Conservation (phyloP, 2,888 invertebrate species). For the Torymus aiolomorphi region DNA sequence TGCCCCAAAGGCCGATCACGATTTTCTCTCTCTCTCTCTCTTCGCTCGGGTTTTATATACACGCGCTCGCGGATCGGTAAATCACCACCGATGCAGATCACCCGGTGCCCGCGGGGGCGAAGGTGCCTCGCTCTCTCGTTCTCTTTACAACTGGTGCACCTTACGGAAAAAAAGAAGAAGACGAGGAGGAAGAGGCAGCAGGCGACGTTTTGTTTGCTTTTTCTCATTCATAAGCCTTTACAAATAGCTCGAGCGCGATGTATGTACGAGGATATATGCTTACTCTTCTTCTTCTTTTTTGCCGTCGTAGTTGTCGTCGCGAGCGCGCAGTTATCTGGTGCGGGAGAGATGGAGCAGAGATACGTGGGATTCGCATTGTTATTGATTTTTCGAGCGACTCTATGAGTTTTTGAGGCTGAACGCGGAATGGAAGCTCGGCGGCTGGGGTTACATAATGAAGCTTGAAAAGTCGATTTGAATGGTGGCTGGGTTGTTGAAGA, state of each 20-base stretch:
- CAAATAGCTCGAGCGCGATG: slow-evolving; percentile 36
- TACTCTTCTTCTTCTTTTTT: slow-evolving; percentile 16
- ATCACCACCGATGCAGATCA: slow-evolving; percentile 68
- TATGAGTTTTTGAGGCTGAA: no score
- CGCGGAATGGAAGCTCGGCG: no score
- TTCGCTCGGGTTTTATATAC: slow-evolving; percentile 62
- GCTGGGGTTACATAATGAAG: no score
- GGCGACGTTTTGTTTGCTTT: slow-evolving; percentile 45
- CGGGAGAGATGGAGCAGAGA: background rate
- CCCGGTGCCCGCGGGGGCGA: slow-evolving; percentile 61
- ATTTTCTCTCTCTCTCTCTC: slow-evolving; percentile 56
- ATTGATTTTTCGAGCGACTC: no score
- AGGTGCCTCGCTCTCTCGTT: slow-evolving; percentile 23
- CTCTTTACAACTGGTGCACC: slow-evolving; percentile 52
- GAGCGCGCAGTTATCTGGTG: slow-evolving; percentile 2
- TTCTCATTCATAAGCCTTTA: slow-evolving; percentile 53
- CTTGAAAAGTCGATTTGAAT: no score
- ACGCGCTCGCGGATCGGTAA: slow-evolving; percentile 57
- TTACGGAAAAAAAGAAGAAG: slow-evolving; percentile 22
- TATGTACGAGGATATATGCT: background rate
- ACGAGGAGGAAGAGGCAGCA: background rate
- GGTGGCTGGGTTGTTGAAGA: no score
- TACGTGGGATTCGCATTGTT: no score
- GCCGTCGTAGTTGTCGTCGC: background rate
- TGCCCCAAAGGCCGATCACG: slow-evolving; percentile 72